Percentiles rank a stretch among this genome's conserved stretches.
phyloP scores from a whole-genome alignment of 2,888 invertebrate species.

The Nowickia ferox region DNA sequence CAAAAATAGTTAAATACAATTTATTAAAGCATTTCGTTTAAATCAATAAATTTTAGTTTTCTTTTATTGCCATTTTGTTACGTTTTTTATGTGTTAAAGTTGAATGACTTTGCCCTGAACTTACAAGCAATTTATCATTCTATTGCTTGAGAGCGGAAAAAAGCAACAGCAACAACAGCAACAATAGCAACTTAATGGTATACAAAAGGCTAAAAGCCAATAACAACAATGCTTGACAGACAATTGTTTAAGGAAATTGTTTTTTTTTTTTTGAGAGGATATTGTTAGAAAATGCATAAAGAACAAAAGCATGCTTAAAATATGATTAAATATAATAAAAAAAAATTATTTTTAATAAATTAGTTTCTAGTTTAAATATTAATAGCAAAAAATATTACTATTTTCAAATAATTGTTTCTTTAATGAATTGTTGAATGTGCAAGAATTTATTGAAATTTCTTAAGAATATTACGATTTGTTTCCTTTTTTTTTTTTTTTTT shows the following conservation, averaged over 20 bases:
- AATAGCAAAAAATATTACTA: too few relatives aligned
- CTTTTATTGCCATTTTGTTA: slow-evolving; percentile 16
- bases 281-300: slow-evolving; percentile 13
- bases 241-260: slow-evolving; percentile 64
- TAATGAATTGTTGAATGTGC: too few relatives aligned
- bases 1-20: not conserved
- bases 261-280: slow-evolving; percentile 51
- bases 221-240: slow-evolving; percentile 53
- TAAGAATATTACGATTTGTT: too few relatives aligned
- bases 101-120: slow-evolving; percentile 71
- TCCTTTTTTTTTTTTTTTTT: too few relatives aligned
- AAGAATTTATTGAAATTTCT: too few relatives aligned
- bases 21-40: not conserved
- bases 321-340: not conserved
- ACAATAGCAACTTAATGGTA: slow-evolving; percentile 36
- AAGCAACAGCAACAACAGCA: slow-evolving; percentile 42
- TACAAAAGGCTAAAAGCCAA: slow-evolving; percentile 54
- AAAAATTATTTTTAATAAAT: too few relatives aligned
- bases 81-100: slow-evolving; percentile 68
- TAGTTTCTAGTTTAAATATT: too few relatives aligned
- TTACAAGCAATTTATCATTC: slow-evolving; percentile 65
- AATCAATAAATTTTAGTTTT: slow-evolving; percentile 62
- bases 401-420: too few relatives aligned
- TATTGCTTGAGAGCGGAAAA: slow-evolving; percentile 38
- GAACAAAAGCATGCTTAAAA: slow-evolving; percentile 11